These are phyloP conservation scores for Microdon myrmicae DNA, from an alignment of 2,888 invertebrate species.

Conservation along the genomic window DNA sequence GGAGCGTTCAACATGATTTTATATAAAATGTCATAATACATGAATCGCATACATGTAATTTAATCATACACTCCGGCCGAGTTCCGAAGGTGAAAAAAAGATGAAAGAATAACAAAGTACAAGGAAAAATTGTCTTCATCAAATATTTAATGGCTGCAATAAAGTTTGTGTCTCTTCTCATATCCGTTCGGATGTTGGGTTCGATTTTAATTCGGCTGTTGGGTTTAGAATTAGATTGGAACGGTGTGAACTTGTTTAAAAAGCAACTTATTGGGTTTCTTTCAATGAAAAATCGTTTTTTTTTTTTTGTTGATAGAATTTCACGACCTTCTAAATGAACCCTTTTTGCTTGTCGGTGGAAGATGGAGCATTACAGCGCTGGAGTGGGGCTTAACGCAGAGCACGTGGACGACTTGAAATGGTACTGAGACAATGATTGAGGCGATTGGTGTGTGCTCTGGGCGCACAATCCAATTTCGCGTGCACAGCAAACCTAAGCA, in stretches of 20 bases:
- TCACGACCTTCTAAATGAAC: conserved; percentile 32
- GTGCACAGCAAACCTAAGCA: conserved; percentile 37
- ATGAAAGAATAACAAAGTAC: background rate
- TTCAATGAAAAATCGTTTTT: background rate
- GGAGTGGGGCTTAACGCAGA: conserved; percentile 24
- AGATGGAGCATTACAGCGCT: too few species aligned
- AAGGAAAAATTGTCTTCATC: conserved; percentile 24
- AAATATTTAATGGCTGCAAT: conserved; percentile 38
- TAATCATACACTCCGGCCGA: conserved; percentile 14
- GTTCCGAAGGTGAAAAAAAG: conserved; percentile 20
- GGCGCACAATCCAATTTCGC: conserved; percentile 42
- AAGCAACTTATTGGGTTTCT: conserved; percentile 5
- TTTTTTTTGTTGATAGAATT: conserved; percentile 7
- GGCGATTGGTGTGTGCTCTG: background rate
- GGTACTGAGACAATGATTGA: background rate
- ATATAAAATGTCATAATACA: conserved; percentile 29
- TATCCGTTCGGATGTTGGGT: conserved; percentile 12
- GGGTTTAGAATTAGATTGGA: conserved; percentile 7
- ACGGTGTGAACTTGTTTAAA: background rate
- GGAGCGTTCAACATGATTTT: conserved; percentile 28
- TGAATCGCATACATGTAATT: conserved; percentile 22
- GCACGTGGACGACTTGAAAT: conserved; percentile 32
- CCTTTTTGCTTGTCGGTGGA: conserved; percentile 28
- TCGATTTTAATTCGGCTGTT: conserved; percentile 3
- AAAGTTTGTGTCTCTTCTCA: conserved; percentile 43